phyloP scores from a whole-genome alignment of 1,140 invertebrate species.

The Chrysomallon squamiferum region DNA sequence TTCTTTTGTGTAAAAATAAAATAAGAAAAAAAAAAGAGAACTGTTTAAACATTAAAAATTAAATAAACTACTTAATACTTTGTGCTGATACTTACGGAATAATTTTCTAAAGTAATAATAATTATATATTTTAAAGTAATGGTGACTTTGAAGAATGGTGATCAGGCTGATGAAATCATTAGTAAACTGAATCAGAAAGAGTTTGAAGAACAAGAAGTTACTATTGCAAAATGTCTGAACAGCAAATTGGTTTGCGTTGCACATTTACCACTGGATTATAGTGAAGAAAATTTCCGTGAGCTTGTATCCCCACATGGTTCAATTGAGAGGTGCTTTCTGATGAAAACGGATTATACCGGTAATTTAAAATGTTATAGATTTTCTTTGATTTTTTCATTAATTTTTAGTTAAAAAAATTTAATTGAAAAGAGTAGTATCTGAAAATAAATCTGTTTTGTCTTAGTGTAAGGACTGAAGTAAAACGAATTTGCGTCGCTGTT shows the following conservation, averaged over 20 bases:
- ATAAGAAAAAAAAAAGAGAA: too few species aligned
- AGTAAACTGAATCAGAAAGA: conserved; percentile 28
- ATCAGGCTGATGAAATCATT: conserved; percentile 39
- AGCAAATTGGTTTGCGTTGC: conserved; percentile 69
- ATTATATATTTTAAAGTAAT: conserved; percentile 33
- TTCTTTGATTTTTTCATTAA: background rate
- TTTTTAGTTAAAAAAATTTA: background rate
- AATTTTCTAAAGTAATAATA: too few species aligned
- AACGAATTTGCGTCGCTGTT: background rate
- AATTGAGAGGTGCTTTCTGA: conserved; percentile 67
- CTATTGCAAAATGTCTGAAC: conserved; percentile 63
- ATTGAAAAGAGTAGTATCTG: background rate
- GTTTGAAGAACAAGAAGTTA: conserved; percentile 47
- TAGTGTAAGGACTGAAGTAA: background rate
- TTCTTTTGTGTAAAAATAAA: too few species aligned
- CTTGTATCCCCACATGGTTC: conserved; percentile 65
- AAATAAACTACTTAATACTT: background rate
- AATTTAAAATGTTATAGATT: conserved; percentile 8
- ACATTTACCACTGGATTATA: conserved; percentile 65
- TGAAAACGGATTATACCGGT: conserved; percentile 69
- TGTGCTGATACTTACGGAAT: too few species aligned
- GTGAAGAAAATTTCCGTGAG: conserved; percentile 65
- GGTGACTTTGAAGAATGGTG: conserved; percentile 39
- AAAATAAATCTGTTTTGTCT: background rate
- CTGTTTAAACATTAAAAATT: background rate